phyloP scores from a whole-genome alignment of 2,888 invertebrate species.

The Sturmia bella region DNA sequence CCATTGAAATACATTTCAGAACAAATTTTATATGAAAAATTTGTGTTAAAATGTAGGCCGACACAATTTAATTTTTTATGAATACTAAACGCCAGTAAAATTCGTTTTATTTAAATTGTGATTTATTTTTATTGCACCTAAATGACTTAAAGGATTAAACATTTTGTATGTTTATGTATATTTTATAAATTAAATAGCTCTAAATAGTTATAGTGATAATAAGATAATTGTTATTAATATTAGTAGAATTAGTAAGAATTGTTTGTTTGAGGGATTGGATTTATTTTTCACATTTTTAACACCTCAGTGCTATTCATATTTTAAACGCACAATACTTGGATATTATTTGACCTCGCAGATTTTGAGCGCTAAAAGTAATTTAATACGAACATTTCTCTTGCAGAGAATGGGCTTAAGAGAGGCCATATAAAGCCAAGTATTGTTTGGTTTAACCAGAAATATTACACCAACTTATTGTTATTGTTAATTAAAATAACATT shows the following conservation, averaged over 20 bases:
- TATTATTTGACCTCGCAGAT: conserved; percentile 72
- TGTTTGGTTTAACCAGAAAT: conserved; percentile 81
- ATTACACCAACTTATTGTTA: conserved; percentile 82
- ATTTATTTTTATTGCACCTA: no score
- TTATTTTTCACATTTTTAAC: conserved; percentile 66
- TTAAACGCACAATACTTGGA: conserved; percentile 80
- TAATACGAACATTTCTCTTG: not conserved
- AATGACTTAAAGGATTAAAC: no score
- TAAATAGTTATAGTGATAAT: conserved; percentile 38
- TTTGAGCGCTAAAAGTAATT: conserved; percentile 11
- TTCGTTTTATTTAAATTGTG: no score
- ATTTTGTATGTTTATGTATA: no score
- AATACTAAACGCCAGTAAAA: no score
- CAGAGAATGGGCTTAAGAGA: not conserved
- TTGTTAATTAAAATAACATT: no score
- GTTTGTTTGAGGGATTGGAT: conserved; percentile 82
- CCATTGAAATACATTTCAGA: no score
- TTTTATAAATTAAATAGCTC: no score
- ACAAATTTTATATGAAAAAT: no score
- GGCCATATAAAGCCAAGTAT: conserved; percentile 81
- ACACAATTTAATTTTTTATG: no score
- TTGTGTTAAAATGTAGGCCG: no score
- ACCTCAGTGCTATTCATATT: conserved; percentile 32
- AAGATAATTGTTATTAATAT: no score
- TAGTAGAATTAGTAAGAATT: not conserved